Percentiles rank a stretch among this genome's conserved stretches.
Evolutionary conservation across 2,113 vertebrate species (phyloP).

Genomic region (Ceyx margarethae): DNA sequence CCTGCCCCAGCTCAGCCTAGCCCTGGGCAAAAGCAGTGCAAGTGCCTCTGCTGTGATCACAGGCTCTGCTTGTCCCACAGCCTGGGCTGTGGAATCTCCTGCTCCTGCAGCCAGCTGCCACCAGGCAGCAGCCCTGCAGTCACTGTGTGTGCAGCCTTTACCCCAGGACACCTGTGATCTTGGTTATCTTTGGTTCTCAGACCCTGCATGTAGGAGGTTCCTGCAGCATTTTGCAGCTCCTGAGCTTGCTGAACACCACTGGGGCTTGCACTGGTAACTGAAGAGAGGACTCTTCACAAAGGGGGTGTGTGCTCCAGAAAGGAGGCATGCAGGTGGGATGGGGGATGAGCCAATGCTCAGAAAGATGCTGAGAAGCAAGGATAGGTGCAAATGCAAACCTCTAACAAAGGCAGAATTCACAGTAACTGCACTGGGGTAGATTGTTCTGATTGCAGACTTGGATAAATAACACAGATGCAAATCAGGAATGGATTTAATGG

Average conservation of each 20-base stretch:
- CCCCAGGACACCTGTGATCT: accelerated
- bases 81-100: not conserved
- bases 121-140: not conserved
- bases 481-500: not conserved
- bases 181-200: not conserved
- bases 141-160: not conserved
- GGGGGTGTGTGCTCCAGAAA: not conserved
- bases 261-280: not conserved
- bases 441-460: not conserved
- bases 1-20: not conserved
- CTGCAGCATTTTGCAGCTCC: not conserved
- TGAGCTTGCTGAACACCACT: not conserved
- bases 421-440: not conserved
- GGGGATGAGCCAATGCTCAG: not conserved
- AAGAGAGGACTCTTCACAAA: accelerated
- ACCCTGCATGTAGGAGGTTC: not conserved
- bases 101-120: not conserved
- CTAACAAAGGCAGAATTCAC: not conserved
- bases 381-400: not conserved
- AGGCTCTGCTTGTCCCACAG: not conserved
- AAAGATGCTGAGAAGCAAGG: not conserved
- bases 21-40: accelerated
- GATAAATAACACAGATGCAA: not conserved
- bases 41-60: not conserved
- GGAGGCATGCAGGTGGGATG: not conserved